phyloP scores from a whole-genome alignment of 2,113 vertebrate genomes.

The Trogon surrucura region DNA sequence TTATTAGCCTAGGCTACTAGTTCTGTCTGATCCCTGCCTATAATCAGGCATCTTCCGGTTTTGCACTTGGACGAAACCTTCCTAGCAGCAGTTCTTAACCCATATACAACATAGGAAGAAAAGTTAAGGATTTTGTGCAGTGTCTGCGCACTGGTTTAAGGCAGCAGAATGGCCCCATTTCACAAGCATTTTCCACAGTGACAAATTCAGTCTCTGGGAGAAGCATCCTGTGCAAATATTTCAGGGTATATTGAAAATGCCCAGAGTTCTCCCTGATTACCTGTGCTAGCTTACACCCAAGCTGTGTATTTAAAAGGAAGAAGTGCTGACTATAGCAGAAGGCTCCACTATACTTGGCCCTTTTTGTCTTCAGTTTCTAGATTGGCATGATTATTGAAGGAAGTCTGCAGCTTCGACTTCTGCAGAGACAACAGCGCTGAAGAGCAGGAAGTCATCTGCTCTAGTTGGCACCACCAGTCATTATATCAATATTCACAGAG shows the following conservation, averaged over 20 bases:
- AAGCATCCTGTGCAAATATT: rapidly evolving
- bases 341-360: background rate
- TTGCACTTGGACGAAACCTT: background rate
- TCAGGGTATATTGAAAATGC: background rate
- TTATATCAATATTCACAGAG: background rate
- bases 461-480: background rate
- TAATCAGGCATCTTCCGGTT: background rate
- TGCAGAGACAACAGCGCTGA: background rate
- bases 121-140: background rate
- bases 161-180: background rate
- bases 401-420: background rate
- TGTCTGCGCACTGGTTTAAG: background rate
- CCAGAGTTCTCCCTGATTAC: background rate
- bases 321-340: background rate
- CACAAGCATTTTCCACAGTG: background rate
- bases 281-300: background rate
- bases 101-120: background rate
- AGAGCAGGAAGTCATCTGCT: background rate
- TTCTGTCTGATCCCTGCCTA: background rate
- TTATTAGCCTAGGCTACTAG: background rate
- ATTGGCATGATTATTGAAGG: conserved; percentile 1
- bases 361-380: background rate
- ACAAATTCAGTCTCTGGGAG: background rate
- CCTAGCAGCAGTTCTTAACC: background rate
- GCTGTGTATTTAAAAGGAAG: background rate